Base-by-base conservation (phyloP, 2,888 invertebrate genomes). In the Pseudolycoriella hygida region DNA sequence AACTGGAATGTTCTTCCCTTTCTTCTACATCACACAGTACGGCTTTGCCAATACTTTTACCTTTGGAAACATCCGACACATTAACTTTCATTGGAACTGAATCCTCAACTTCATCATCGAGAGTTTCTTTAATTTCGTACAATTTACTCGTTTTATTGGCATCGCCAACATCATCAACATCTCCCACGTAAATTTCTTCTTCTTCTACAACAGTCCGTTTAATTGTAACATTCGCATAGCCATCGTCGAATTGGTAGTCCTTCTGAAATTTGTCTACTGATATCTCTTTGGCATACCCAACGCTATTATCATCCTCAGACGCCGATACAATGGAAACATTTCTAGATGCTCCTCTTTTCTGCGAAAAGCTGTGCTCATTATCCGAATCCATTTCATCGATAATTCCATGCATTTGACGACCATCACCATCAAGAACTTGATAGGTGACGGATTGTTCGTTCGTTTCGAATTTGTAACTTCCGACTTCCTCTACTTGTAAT, bases 261-360 rank as follows among this genome's bases (percentile, higher is more conserved):
- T 69, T 69, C 4, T 70, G 70, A 15, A 74, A 60, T 48, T 75
- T 73, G 54, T 74, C 74, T 42, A 70, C 67, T 3, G 74, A 74
- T 44, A 73, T 67, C 50, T 76, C 74, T 46, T 73, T 60, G 0
- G 74, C 73, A 15, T 70, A 60, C 1, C 25, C 25, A 61, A 69
- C 62, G 39, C 70, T 73, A 50, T 66, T 66, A 18, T 77, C 77
- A 51, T 77, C 77, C 58, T 77, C 77, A 1, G 77, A 76, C 25
- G 76, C 64, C 1, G 77, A 76, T 49, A 72, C 70, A n/a, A 78
- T 77, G 1, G 77, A 77, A n/a, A 77, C 60, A 3, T 73, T 71
- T 51, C 76, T n/a, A 61, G 64, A 51, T 53, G 62, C 47, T 64
- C 64, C 50, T 64, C 66, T 44, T 60, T 63, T 40, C 11, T 34